Evolutionary conservation across 92 coral and sea anemone species (phyloP).

Genomic region (Porites rus): DNA sequence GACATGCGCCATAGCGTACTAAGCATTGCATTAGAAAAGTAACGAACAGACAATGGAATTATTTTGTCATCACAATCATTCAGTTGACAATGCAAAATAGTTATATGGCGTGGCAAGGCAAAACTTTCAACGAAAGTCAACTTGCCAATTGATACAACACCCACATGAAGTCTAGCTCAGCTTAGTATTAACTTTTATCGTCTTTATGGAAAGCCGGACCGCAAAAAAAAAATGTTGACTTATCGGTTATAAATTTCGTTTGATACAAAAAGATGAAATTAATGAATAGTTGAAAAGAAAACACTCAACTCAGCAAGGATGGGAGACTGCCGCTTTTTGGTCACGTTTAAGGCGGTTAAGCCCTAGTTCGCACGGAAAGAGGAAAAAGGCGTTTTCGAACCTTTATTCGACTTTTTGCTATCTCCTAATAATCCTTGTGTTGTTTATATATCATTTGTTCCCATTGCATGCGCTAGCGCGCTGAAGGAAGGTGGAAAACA

Average conservation of each 20-base stretch:
- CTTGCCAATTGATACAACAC: background rate
- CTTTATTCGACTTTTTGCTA: background rate
- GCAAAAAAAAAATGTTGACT: background rate
- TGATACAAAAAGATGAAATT: too few species aligned
- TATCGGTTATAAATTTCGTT: background rate
- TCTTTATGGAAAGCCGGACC: background rate
- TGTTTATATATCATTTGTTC: background rate
- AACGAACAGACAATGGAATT: slow-evolving; percentile 12
- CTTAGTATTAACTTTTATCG: background rate
- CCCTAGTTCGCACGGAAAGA: background rate
- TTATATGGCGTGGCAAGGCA: background rate
- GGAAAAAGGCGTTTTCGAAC: background rate
- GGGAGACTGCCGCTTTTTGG: background rate
- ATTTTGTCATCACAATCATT: background rate
- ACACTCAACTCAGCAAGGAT: background rate
- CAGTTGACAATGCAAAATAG: background rate
- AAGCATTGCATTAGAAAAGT: background rate
- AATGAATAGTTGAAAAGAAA: background rate
- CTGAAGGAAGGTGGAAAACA: background rate
- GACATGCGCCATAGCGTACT: background rate
- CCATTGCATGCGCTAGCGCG: slow-evolving; percentile 8
- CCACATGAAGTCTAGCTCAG: background rate
- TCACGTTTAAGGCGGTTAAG: background rate
- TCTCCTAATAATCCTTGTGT: background rate
- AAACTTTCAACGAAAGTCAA: background rate